A percentile compares a stretch with the other conserved stretches of the same genome.
Evolutionary conservation across 1,140 invertebrate genomes (phyloP).

Genomic region (Conus betulinus): DNA sequence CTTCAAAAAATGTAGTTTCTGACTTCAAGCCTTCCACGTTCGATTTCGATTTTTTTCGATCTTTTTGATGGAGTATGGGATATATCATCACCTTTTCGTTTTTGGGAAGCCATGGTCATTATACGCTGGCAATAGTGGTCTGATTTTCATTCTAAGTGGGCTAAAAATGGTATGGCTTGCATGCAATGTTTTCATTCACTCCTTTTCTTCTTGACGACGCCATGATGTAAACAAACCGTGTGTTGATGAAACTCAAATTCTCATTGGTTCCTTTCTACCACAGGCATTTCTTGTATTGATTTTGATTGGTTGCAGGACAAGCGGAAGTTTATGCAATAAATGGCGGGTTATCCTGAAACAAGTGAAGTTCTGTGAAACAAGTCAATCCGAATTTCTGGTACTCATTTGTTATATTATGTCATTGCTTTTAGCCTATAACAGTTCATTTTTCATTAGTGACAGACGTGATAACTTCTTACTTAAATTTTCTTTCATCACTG

Average conservation of each 20-base stretch:
- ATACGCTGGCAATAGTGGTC: neutral
- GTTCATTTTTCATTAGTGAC: no score
- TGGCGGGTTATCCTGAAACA: conserved; percentile 6
- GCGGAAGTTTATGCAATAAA: neutral
- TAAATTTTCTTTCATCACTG: no score
- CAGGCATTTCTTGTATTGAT: neutral
- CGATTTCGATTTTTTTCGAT: conserved; percentile 3
- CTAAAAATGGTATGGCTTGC: no score
- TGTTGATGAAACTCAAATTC: neutral
- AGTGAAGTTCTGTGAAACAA: no score
- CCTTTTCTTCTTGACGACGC: neutral
- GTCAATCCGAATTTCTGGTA: no score
- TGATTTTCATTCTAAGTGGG: neutral
- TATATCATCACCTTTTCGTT: conserved; percentile 20
- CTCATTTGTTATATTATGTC: no score
- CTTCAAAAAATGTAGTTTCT: conserved; percentile 38
- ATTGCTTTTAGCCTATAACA: no score
- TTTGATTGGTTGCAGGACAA: neutral
- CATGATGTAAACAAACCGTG: conserved; percentile 9
- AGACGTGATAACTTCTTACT: no score
- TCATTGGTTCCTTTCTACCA: neutral
- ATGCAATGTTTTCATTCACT: neutral
- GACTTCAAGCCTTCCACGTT: neutral
- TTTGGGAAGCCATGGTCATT: conserved; percentile 33
- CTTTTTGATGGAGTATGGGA: conserved; percentile 16